These are phyloP conservation scores for Coelopa frigida DNA, from an alignment of 1,140 invertebrate genomes.

Conservation along the genomic window DNA sequence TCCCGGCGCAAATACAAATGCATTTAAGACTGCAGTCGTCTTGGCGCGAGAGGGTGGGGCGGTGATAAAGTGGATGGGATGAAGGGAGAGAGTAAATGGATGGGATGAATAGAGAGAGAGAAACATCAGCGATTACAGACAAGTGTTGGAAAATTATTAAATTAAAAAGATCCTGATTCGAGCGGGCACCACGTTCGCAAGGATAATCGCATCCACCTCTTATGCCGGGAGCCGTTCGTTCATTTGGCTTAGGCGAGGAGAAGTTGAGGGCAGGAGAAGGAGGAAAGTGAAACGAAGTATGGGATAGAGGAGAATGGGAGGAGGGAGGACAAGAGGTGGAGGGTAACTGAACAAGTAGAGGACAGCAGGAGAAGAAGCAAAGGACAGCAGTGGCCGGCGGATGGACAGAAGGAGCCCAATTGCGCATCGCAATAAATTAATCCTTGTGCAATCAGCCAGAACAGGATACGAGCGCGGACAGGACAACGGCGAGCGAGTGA, in stretches of 20 bases:
- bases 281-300: too few relatives aligned
- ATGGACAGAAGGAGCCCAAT: not conserved
- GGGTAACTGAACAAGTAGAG: not conserved
- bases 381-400: not conserved
- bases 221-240: too few relatives aligned
- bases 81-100: not conserved
- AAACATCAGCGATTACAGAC: not conserved
- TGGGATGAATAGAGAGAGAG: not conserved
- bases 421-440: slow-evolving; percentile 11
- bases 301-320: too few relatives aligned
- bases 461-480: not conserved
- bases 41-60: not conserved
- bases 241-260: too few relatives aligned
- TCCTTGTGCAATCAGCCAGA: slow-evolving; percentile 9
- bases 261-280: too few relatives aligned
- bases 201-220: not conserved
- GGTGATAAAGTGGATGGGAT: slow-evolving; percentile 1
- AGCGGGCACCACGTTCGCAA: slow-evolving; percentile 3
- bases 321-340: not conserved
- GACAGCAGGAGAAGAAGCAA: not conserved
- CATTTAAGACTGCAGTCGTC: slow-evolving; percentile 9
- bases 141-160: slow-evolving; percentile 23
- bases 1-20: not conserved
- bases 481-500: not conserved
- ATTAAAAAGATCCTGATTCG: slow-evolving; percentile 33